Evolutionary conservation across 2,113 vertebrate genomes (phyloP), one percentile per base, ranked within the genome.

Genomic region (Tragelaphus strepsiceros): DNA sequence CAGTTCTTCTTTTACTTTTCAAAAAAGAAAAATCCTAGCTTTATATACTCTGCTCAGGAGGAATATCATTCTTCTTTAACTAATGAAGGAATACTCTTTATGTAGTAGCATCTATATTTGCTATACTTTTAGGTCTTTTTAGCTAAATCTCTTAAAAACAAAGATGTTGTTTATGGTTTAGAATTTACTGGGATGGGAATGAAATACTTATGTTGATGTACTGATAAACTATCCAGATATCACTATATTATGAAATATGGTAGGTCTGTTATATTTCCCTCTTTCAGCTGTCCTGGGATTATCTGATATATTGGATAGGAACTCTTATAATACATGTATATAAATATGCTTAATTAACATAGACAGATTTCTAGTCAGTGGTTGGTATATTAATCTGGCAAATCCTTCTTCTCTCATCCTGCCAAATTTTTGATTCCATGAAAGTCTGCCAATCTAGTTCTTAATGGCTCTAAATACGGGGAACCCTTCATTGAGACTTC

Each of bases 311-410:
- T 97, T 56, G 93, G 88, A 84, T 59, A 94, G 56, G 30, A 92
- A 90, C 28, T 90, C 59, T 94, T 94, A 96, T 17, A 91, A 88
- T 96, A 71, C 74, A 90, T 96, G 51, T 91, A 96, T 95, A 90
- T 95, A 96, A 94, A 87, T 97, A 90, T 85, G 80, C 84, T 97
- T 98, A 90, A 98, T 98, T 97, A 98, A 92, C 95, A 92, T 92
- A 90, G 90, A 96, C 98, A 98, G 98, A 97, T 96, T 98, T 95
- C 81, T 97, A 97, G 88, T 98, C 96, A 97, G 97, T 97, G 92
- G 98, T 98, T 97, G 98, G 97, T 98, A 97, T 98, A 98, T 97
- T 97, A 95, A 96, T 97, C 81, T 98, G 96, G 97, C 96, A 98
- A 98, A 90, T 94, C 49, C 15, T 87, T 67, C 77, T 90, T 39